Base-by-base conservation (phyloP, 2,888 invertebrate species). In the Anticlea derivata region DNA sequence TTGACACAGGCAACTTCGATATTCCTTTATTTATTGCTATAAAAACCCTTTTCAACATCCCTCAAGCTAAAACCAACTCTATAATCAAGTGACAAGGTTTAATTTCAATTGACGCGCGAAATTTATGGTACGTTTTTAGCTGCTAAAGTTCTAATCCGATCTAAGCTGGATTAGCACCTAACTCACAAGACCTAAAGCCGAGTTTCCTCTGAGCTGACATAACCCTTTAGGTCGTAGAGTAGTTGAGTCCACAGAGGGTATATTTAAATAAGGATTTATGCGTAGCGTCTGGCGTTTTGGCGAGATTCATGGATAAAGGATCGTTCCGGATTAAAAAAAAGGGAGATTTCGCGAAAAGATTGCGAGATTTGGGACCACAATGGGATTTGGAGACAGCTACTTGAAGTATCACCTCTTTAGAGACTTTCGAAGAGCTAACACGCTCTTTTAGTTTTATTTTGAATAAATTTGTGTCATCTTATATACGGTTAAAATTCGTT, bases 261-360 rank as follows among this genome's bases (percentile, higher is more conserved):
- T 86, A 89, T 89, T 88, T 88, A 87, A 90, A 90, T 88, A 87
- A 86, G 86, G 88, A 89, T 89, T 90, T 90, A 90, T 88, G 88
- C 80, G 81, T 81, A 81, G 82, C 82, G 88, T 87, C 89, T 88
- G 88, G 84, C 77, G 77, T 87, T 87, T 88, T 85, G 86, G 88
- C 86, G 83, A 88, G 88, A 85, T 89, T 78, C 75, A 75, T 73
- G 85, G 89, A 88, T 89, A 86, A 87, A 79, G 82, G 73, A 78
- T 75, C 72, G 73, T 71, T 73, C 71, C 60, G 73, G 74, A 78
- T 81, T 78, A 77, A 81, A 85, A 83, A 81, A 70, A 81, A 70
- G 66, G 52, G 63, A 66, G 74, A 78, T 82, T 80, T 71, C 68
- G 71, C 65, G 67, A 71, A 63, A 63, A 69, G 83, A 82, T 77